phyloP scores from a whole-genome alignment of 92 coral and sea anemone species.

The Porites evermanni region DNA sequence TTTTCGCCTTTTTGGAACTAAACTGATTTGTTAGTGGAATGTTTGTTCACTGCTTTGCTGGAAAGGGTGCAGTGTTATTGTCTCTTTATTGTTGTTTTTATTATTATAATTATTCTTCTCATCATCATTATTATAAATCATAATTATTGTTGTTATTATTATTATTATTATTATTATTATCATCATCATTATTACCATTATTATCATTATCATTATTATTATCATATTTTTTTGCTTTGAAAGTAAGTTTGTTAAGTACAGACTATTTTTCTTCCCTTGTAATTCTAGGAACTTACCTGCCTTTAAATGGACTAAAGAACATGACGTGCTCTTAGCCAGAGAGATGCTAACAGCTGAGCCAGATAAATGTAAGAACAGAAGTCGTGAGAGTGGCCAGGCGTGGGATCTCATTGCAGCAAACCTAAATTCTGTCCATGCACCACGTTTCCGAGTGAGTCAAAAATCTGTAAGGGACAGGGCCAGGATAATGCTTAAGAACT shows the following conservation, averaged over 20 bases:
- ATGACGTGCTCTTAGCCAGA: no score
- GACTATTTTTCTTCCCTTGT: neutral
- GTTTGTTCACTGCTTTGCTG: no score
- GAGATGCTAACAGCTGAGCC: neutral
- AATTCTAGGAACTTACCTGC: no score
- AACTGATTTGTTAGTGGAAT: no score
- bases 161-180: neutral
- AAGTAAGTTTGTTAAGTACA: neutral
- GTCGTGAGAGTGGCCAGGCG: neutral
- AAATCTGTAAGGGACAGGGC: neutral
- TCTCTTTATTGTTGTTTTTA: no score
- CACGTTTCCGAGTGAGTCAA: neutral
- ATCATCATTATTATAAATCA: no score
- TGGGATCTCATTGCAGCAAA: no score
- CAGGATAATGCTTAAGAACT: neutral
- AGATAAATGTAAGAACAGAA: slow-evolving; percentile 2
- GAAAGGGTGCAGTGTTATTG: no score
- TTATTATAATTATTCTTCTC: no score
- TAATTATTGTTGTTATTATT: neutral
- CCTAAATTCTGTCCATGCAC: no score
- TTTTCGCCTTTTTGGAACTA: no score
- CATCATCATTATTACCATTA: neutral
- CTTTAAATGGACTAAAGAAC: no score
- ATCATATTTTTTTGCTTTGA: neutral
- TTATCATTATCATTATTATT: neutral